Percentiles rank a stretch among this genome's conserved stretches.
Evolutionary conservation across 2,888 invertebrate genomes (phyloP).

Genomic region (Onthophagus sagittarius): DNA sequence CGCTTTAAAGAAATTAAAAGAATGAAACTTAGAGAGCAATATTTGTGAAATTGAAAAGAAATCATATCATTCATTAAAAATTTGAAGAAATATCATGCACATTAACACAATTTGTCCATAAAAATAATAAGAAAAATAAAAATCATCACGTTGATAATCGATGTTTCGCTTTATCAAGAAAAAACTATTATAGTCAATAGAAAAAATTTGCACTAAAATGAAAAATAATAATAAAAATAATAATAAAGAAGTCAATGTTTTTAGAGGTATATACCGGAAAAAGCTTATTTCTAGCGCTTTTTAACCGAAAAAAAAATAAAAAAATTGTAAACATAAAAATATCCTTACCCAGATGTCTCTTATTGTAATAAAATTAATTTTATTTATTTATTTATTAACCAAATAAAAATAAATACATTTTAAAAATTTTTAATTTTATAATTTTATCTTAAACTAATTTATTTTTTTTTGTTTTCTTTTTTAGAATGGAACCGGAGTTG

Average conservation of each 20-base stretch:
- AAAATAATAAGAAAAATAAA: no score
- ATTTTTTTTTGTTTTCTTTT: conserved; percentile 55
- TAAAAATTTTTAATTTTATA: conserved; percentile 36
- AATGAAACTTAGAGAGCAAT: conserved; percentile 3
- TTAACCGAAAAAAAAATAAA: neutral
- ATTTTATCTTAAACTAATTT: conserved; percentile 47
- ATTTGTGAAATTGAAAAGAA: neutral
- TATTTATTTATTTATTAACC: conserved; percentile 19
- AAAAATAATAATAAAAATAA: neutral
- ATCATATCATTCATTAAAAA: no score
- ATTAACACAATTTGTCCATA: neutral
- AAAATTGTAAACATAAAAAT: neutral
- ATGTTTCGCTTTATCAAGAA: neutral
- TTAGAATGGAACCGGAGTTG: conserved; percentile 83
- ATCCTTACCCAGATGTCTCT: neutral
- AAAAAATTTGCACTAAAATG: neutral
- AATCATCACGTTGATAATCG: neutral
- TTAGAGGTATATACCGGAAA: conserved; percentile 11
- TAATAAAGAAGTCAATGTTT: conserved; percentile 17
- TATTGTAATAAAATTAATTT: conserved; percentile 17
- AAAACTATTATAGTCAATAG: neutral
- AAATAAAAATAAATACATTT: conserved; percentile 28
- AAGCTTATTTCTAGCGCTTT: conserved; percentile 22
- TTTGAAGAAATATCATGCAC: neutral
- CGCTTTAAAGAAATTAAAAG: conserved; percentile 14